Conservation (phyloP, 1,140 invertebrate species). For the Nasonia vitripennis region DNA sequence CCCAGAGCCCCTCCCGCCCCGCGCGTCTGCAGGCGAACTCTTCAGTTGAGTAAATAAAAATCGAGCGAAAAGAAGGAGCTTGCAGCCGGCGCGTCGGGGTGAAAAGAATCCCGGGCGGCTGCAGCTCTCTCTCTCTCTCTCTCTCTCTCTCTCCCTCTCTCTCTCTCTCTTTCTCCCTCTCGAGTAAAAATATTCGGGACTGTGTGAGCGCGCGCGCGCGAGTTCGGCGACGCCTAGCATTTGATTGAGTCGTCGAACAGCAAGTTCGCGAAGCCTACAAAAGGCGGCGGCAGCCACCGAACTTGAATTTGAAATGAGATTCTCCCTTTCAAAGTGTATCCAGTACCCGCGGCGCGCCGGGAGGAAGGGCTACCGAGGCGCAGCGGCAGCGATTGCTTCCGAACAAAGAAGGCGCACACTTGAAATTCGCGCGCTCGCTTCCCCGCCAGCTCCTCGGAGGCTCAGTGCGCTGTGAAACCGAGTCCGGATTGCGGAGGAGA, state of each 20-base stretch:
- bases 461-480: not conserved
- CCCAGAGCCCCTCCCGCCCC: too few relatives aligned
- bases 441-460: not conserved
- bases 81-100: not conserved
- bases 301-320: conserved; percentile 47
- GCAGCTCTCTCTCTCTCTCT: not conserved
- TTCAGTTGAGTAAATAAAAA: conserved; percentile 6
- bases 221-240: conserved; percentile 22
- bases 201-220: not conserved
- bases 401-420: conserved; percentile 42
- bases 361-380: not conserved
- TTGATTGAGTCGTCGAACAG: conserved; percentile 39
- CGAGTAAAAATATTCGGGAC: conserved; percentile 18
- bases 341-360: not conserved
- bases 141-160: not conserved
- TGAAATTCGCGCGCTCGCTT: conserved; percentile 12
- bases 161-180: not conserved
- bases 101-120: not conserved
- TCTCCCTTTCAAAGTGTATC: conserved; percentile 36
- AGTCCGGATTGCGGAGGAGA: conserved; percentile 10
- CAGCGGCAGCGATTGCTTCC: conserved; percentile 18
- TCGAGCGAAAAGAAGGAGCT: not conserved
- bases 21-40: not conserved
- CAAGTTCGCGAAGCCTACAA: conserved; percentile 31
- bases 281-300: conserved; percentile 16